Evolutionary conservation across 1,140 invertebrate genomes (phyloP), one percentile per base, ranked within the genome.

Genomic region (Odontomachus brunneus): DNA sequence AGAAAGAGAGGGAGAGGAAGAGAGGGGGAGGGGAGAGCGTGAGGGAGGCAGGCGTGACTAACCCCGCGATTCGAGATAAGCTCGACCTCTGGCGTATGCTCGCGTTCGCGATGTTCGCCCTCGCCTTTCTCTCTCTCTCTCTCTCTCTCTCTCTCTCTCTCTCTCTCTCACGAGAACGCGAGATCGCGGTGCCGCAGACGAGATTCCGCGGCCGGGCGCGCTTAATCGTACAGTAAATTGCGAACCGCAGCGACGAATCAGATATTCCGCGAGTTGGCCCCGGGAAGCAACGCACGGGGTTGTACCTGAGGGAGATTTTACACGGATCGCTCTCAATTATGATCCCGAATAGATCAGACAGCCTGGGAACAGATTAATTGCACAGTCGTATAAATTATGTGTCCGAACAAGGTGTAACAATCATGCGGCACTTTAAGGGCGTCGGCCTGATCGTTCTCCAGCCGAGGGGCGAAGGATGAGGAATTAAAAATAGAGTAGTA

Each of bases 11-110:
- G 53, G 22, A 0, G 24, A 26, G n/a, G 19, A 9, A 11, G 38
- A 22, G 19, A 71, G 24, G 24, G 48, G 22, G 48, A 69, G 12
- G 38, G 60, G 24, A 72, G 9, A 72, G n/a, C 9, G 19, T 1
- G 2, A 60, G 26, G 24, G 17, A 73, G 49, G 19, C 63, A 72
- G 65, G 74, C 82, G 75, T 84, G 82, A 84, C 82, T 84, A 80
- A 67, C 65, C 74, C 66, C 48, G 29, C 65, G 82, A 84, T 84
- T 84, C 59, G 38, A 69, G 82, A 84, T 84, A 84, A 84, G 55
- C 48, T 33, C 63, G 82, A 78, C 65, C 75, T 80, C 59, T 69
- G 48, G 33, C 63, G 44, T 55, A 59, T 69, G 65, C 65, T 80
- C n/a, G 74, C 66, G 44, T 84, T 84, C 33, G 74, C 62, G 51